phyloP scores from a whole-genome alignment of 2,113 vertebrate species.

The Podarcis raffonei region DNA sequence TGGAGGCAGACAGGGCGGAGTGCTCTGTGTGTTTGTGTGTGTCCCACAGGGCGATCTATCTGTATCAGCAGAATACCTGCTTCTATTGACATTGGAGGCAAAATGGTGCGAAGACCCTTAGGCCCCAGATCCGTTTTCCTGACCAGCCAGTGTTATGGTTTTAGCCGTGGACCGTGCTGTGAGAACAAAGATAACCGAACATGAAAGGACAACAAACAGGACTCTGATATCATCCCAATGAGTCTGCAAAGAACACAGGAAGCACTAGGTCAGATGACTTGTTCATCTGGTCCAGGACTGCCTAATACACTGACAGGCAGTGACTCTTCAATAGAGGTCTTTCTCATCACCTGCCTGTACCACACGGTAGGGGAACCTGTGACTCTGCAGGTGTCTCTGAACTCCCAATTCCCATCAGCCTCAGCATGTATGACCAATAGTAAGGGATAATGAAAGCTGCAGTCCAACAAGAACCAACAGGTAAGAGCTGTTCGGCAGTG shows the following conservation, averaged over 20 bases:
- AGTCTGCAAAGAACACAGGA: not conserved
- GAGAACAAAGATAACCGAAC: not conserved
- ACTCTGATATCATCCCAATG: not conserved
- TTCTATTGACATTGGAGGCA: not conserved
- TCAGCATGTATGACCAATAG: too few relatives aligned
- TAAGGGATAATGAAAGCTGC: too few relatives aligned
- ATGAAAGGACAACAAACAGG: not conserved
- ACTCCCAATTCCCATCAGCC: too few relatives aligned
- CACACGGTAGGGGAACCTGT: too few relatives aligned
- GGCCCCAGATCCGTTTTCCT: not conserved
- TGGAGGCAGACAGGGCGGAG: constrained; percentile 5
- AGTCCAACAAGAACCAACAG: too few relatives aligned
- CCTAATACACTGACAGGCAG: not conserved
- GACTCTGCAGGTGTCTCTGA: too few relatives aligned
- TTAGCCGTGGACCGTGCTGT: not conserved
- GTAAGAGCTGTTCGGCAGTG: too few relatives aligned
- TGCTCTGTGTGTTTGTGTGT: not conserved
- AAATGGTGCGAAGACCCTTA: not conserved
- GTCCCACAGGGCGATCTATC: not conserved
- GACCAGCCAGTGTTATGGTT: not conserved
- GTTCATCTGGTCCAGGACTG: not conserved
- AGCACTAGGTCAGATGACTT: not conserved
- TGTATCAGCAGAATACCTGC: not conserved
- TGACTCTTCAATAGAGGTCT: not conserved
- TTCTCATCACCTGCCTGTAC: not conserved